These are phyloP conservation scores for Hirtodrosophila trivittata DNA, from an alignment of 2,888 invertebrate species.

Conservation along the genomic window DNA sequence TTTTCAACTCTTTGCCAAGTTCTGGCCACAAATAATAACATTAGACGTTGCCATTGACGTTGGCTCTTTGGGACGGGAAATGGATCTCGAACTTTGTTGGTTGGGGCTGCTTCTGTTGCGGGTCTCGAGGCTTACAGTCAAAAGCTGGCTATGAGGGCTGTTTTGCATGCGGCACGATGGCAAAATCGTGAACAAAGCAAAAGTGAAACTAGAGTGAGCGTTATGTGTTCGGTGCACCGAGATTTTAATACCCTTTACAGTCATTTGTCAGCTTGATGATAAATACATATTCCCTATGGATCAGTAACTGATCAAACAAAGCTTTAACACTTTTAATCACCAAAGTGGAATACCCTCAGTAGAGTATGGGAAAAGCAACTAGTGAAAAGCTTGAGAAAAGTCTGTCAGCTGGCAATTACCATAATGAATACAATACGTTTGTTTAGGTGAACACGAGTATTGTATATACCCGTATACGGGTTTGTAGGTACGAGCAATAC, in stretches of 20 bases:
- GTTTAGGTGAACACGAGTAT: background rate
- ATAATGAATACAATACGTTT: conserved; percentile 24
- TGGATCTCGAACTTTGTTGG: conserved; percentile 17
- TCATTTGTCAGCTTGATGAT: background rate
- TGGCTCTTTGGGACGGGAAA: conserved; percentile 18
- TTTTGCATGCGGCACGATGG: conserved; percentile 37
- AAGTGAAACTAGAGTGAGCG: background rate
- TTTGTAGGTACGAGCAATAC: no score
- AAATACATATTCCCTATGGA: background rate
- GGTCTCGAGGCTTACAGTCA: background rate
- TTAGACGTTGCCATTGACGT: conserved; percentile 68
- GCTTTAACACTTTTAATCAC: no score
- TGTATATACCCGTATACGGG: background rate
- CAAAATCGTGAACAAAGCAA: conserved; percentile 24
- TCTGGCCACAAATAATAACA: conserved; percentile 58
- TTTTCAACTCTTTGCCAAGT: conserved; percentile 32
- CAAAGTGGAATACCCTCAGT: no score
- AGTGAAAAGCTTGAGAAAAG: conserved; percentile 44
- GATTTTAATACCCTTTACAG: background rate
- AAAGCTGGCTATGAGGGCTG: conserved; percentile 15
- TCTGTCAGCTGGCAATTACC: conserved; percentile 26
- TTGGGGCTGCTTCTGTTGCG: background rate
- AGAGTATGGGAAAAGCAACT: background rate
- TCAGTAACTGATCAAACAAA: no score
- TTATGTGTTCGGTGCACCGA: background rate